These are phyloP conservation scores for Carlito syrichta DNA, from an alignment of 2,113 vertebrate genomes.

Conservation along the genomic window DNA sequence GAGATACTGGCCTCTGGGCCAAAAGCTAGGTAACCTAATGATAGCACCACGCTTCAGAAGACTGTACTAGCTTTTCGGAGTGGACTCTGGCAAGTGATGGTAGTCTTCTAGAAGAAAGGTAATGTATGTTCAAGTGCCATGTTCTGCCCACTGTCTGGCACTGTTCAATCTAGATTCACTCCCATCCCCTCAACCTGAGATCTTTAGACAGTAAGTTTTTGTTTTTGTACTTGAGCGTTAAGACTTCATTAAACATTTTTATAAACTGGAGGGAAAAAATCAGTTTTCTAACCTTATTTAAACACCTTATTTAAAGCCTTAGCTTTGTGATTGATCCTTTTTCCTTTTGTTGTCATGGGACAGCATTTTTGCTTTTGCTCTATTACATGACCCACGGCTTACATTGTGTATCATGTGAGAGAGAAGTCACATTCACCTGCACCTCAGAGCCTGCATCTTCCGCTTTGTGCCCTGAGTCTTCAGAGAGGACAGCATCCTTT, in stretches of 20 bases:
- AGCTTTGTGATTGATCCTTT: background rate
- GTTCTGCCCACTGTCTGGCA: background rate
- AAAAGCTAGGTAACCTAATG: slow-evolving; percentile 46
- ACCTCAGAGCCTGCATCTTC: background rate
- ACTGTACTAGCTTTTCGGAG: background rate
- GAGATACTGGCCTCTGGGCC: background rate
- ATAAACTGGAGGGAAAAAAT: background rate
- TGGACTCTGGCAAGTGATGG: background rate
- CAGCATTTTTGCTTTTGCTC: background rate
- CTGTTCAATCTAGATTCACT: background rate
- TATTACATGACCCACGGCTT: background rate
- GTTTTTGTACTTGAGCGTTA: background rate
- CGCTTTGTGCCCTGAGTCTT: background rate
- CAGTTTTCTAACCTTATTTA: background rate
- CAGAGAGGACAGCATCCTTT: slow-evolving; percentile 59
- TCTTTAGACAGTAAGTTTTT: background rate
- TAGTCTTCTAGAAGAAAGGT: background rate
- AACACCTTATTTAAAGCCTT: background rate
- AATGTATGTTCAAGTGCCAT: accelerated
- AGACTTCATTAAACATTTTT: background rate
- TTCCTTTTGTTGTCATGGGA: background rate
- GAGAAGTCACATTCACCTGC: background rate
- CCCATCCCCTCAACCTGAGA: background rate
- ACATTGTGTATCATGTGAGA: background rate
- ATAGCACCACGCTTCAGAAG: background rate